phyloP scores from a whole-genome alignment of 1,140 invertebrate genomes.

The Rhynchophorus ferrugineus region DNA sequence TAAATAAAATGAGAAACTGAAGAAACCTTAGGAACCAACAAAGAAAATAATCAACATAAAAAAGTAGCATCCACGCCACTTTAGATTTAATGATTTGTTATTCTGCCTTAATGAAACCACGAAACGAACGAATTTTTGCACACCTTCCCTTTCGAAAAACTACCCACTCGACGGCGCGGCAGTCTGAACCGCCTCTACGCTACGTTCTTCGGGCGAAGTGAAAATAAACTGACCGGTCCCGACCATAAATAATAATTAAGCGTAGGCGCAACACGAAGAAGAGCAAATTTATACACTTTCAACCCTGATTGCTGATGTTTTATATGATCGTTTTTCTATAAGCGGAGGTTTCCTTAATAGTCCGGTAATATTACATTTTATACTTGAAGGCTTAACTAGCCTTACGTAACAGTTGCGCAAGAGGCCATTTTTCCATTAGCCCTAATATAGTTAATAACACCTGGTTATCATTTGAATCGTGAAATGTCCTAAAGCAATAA shows the following conservation, averaged over 20 bases:
- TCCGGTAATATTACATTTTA: no score
- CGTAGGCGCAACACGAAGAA: slow-evolving; percentile 7
- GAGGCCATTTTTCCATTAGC: no score
- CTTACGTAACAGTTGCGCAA: no score
- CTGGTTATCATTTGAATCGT: no score
- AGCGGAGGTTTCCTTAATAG: neutral
- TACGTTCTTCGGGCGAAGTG: slow-evolving; percentile 1
- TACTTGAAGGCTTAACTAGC: no score
- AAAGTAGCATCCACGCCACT: no score
- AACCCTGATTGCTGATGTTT: slow-evolving; percentile 1
- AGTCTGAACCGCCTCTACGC: neutral
- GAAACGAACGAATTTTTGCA: neutral
- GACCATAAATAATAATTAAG: slow-evolving; percentile 7
- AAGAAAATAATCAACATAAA: no score
- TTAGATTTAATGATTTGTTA: neutral
- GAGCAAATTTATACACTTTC: slow-evolving; percentile 9
- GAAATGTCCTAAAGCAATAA: no score
- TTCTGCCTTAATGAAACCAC: neutral
- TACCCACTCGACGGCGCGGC: neutral
- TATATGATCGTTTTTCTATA: neutral
- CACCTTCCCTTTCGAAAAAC: neutral
- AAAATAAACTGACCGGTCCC: slow-evolving; percentile 5
- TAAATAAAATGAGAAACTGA: no score
- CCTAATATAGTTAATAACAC: no score
- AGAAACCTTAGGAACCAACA: no score